Base-by-base conservation (phyloP, 2,113 vertebrate species). In the Stigmatopora nigra region DNA sequence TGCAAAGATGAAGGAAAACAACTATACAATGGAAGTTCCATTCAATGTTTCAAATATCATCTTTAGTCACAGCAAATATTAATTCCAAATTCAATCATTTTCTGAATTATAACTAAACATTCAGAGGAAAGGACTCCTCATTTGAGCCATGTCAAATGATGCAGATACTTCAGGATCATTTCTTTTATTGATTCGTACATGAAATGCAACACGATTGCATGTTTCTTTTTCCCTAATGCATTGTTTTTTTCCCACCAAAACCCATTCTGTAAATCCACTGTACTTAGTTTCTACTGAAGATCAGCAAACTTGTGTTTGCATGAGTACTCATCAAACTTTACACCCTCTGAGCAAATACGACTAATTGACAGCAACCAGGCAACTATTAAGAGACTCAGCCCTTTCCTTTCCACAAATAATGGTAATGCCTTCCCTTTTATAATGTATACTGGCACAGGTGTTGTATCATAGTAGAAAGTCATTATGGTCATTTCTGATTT, bases 341-440 rank as follows among this genome's bases (percentile, higher is more conserved):
- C 70, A 48, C 57, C 73, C 61, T 49, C 8, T 20, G 63, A 72
- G 69, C 70, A 82, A 78, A 85, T 61, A 61, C 2, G 5, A 45
- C 17, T 65, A 58, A 60, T 47, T 63, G 36, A 20, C 44, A 58
- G 76, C 73, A 71, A 35, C 74, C 63, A 68, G 57, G 76, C 70
- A 76, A 78, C 78, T 10, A 1, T n/a, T 13, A 51, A 41, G 49
- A 22, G 5, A 49, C 61, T 71, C 20, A 35, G 68, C 19, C 25
- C 44, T 65, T 48, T 36, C 0, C 2, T 25, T 14, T 55, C 19
- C 13, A 16, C 19, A 25, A 44, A 17, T 38, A 17, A 59, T 12
- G 35, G 35, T 59, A 41, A 36, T 31, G 14, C 3, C 13, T 15
- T 8, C 3, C 3, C 13, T 15, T 8, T 9, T 14, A 15, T 14